These are phyloP conservation scores for Aleiodes leptofemur DNA, from an alignment of 2,888 invertebrate genomes.

Conservation along the genomic window DNA sequence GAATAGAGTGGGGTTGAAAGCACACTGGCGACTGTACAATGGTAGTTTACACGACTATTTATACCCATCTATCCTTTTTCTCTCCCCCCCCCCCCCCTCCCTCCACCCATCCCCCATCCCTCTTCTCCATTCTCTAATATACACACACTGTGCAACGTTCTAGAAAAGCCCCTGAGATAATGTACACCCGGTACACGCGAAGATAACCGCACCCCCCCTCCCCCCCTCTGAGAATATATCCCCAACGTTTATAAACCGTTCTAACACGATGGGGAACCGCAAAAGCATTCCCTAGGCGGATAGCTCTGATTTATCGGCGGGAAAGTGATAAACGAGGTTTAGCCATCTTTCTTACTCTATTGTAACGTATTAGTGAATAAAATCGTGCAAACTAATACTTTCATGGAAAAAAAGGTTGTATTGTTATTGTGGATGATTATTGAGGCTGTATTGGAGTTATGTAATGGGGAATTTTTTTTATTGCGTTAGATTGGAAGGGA, in stretches of 20 bases:
- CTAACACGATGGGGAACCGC: conserved; percentile 73
- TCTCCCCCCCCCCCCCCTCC: background rate
- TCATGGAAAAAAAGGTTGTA: conserved; percentile 5
- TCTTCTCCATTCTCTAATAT: conserved; percentile 6
- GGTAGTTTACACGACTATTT: conserved; percentile 40
- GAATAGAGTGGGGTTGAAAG: conserved; percentile 1
- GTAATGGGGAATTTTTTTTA: too few relatives aligned
- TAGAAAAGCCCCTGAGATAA: conserved; percentile 64
- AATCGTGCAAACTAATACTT: conserved; percentile 12
- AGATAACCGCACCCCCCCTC: conserved; percentile 71
- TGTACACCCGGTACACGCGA: conserved; percentile 71
- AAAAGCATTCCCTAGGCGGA: conserved; percentile 63
- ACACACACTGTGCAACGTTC: conserved; percentile 20
- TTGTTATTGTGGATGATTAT: background rate
- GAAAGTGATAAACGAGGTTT: conserved; percentile 70
- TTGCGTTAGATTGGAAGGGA: too few relatives aligned
- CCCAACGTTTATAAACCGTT: conserved; percentile 67
- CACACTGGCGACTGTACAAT: conserved; percentile 24
- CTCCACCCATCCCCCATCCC: conserved; percentile 13
- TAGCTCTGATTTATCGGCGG: conserved; percentile 70
- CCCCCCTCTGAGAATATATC: conserved; percentile 42
- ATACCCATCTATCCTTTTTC: conserved; percentile 24
- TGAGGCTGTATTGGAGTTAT: too few relatives aligned
- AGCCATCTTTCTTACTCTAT: conserved; percentile 62
- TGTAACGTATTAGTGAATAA: conserved; percentile 9